These are phyloP conservation scores for Tinamus guttatus DNA, from an alignment of 2,113 vertebrate genomes.

Conservation along the genomic window DNA sequence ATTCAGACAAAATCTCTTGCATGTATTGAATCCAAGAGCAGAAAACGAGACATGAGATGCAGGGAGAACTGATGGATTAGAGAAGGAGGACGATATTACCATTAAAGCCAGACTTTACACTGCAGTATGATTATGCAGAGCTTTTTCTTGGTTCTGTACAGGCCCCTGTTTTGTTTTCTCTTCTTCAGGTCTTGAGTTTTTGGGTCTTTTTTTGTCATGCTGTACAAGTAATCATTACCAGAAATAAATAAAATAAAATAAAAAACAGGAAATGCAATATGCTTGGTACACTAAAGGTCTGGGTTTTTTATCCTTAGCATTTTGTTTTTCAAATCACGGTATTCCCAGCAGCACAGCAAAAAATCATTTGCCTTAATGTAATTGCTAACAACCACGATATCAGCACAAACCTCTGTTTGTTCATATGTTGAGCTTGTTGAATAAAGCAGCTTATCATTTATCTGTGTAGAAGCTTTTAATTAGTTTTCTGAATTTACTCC, in stretches of 20 bases:
- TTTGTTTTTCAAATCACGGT: slow-evolving; percentile 56
- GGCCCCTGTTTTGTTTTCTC: neutral
- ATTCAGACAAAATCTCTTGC: slow-evolving; percentile 1
- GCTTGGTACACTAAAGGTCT: neutral
- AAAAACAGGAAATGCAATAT: neutral
- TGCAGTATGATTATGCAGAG: neutral
- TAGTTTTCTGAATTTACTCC: slow-evolving; percentile 69
- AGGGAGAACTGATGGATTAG: neutral
- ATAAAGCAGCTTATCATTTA: slow-evolving; percentile 67
- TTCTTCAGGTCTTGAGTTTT: neutral
- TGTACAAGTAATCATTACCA: neutral
- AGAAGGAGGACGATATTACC: accelerated
- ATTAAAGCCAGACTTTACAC: neutral
- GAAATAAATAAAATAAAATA: neutral
- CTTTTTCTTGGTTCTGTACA: neutral
- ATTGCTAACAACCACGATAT: slow-evolving; percentile 54
- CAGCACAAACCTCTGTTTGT: slow-evolving; percentile 59
- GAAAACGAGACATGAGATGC: neutral
- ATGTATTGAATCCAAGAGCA: neutral
- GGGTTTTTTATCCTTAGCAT: slow-evolving; percentile 13
- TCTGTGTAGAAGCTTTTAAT: slow-evolving; percentile 67
- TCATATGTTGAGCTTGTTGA: slow-evolving; percentile 57
- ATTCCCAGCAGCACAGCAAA: slow-evolving; percentile 53
- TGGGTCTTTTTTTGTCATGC: neutral
- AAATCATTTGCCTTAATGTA: slow-evolving; percentile 65